phyloP scores from a whole-genome alignment of 2,797 vertebrate species.

The Erethizon dorsatum region DNA sequence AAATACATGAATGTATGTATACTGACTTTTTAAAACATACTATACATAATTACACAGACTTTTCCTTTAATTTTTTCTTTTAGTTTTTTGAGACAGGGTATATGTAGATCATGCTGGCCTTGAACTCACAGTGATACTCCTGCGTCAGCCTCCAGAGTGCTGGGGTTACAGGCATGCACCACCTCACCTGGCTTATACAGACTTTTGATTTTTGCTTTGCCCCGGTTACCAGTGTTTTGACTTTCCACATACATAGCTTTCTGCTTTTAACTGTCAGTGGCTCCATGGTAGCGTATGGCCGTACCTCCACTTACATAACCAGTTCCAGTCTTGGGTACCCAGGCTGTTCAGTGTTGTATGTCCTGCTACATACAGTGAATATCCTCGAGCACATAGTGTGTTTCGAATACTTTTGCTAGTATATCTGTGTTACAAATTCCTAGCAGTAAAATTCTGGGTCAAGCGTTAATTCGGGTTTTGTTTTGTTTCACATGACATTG shows the following conservation, averaged over 20 bases:
- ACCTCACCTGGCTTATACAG: not conserved
- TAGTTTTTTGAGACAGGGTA: not conserved
- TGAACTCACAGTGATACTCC: not conserved
- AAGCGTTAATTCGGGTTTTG: not conserved
- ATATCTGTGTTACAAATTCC: constrained; percentile 34
- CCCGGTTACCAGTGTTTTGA: not conserved
- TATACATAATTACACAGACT: not conserved
- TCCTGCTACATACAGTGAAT: not conserved
- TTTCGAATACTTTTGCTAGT: constrained; percentile 44
- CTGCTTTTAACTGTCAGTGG: constrained; percentile 42
- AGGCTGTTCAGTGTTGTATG: constrained; percentile 49
- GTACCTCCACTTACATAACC: constrained; percentile 15
- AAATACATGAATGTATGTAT: not conserved
- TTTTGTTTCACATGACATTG: not conserved
- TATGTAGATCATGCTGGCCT: not conserved
- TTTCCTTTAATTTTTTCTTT: not conserved
- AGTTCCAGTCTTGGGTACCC: not conserved
- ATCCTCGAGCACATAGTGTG: not conserved
- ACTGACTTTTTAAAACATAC: not conserved
- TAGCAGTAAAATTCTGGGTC: constrained; percentile 47
- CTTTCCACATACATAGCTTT: constrained; percentile 28
- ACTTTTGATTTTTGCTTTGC: not conserved
- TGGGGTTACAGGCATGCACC: not conserved
- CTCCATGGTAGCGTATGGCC: not conserved
- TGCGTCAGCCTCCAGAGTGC: not conserved